These are phyloP conservation scores for Phasia obesa DNA, from an alignment of 2,888 invertebrate genomes.

Conservation along the genomic window DNA sequence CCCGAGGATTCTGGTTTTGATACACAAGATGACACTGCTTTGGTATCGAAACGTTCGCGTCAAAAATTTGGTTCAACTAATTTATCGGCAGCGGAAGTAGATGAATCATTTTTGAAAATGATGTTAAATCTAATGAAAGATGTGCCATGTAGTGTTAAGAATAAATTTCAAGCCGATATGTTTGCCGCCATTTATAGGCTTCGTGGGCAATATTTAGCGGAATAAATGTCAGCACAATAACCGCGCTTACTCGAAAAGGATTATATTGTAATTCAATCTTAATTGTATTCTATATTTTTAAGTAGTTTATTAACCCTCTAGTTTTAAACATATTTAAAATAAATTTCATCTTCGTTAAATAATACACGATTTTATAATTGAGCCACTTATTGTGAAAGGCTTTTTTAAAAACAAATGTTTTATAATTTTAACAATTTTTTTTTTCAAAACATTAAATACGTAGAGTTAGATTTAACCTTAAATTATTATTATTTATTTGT, in stretches of 20 bases:
- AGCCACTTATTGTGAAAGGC: too few species aligned
- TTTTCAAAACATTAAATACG: too few species aligned
- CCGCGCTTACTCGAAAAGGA: not conserved
- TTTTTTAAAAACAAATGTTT: too few species aligned
- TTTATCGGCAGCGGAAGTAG: conserved; percentile 8
- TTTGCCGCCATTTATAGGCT: conserved; percentile 64
- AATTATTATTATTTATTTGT: too few species aligned
- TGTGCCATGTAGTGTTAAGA: conserved; percentile 58
- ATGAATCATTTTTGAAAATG: conserved; percentile 64
- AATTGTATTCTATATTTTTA: conserved; percentile 12
- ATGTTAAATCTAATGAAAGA: conserved; percentile 64
- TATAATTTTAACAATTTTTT: too few species aligned
- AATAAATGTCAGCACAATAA: not conserved
- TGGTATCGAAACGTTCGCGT: not conserved
- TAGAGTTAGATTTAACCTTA: too few species aligned
- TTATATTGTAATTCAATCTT: conserved; percentile 11
- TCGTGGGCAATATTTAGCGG: conserved; percentile 53
- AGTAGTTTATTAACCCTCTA: not conserved
- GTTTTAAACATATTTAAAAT: not conserved
- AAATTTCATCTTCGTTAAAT: too few species aligned
- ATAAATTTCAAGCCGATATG: conserved; percentile 69
- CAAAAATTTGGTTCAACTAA: not conserved
- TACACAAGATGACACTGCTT: conserved; percentile 48
- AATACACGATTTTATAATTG: too few species aligned
- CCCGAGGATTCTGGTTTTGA: conserved; percentile 58